These are phyloP conservation scores for Platerodrilus igneus DNA, from an alignment of 2,888 invertebrate species.

Conservation along the genomic window DNA sequence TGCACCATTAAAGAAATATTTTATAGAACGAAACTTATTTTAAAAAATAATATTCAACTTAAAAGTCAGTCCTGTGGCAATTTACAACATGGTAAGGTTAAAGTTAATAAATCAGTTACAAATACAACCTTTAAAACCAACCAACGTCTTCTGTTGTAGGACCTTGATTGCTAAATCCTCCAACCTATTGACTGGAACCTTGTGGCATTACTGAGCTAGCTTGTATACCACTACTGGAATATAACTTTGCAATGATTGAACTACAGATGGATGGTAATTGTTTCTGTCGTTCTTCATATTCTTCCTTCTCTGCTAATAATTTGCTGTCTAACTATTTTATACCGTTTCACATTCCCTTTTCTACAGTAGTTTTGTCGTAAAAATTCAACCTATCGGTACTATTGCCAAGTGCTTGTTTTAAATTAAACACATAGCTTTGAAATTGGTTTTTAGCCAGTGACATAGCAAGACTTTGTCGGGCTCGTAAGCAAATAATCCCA, in stretches of 20 bases:
- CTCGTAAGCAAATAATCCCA: no score
- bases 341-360: constrained; percentile 53
- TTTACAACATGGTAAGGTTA: neutral
- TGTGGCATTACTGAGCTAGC: constrained; percentile 39
- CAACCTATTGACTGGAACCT: constrained; percentile 33
- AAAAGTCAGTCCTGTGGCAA: no score
- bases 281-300: constrained; percentile 57
- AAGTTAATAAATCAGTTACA: neutral
- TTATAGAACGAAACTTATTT: no score
- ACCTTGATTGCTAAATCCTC: constrained; percentile 38
- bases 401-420: constrained; percentile 61
- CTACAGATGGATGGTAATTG: constrained; percentile 46
- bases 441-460: constrained; percentile 68
- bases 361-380: constrained; percentile 57
- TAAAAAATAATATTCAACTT: no score
- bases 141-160: constrained; percentile 59
- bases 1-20: no score
- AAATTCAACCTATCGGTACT: constrained; percentile 58
- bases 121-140: no score
- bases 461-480: no score
- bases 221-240: constrained; percentile 50
- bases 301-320: constrained; percentile 59
- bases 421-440: constrained; percentile 62
- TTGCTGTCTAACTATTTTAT: constrained; percentile 65
- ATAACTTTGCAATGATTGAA: constrained; percentile 58